Evolutionary conservation across 2,888 invertebrate species (phyloP), one percentile per base, ranked within the genome.

Genomic region (Andrena minutula): DNA sequence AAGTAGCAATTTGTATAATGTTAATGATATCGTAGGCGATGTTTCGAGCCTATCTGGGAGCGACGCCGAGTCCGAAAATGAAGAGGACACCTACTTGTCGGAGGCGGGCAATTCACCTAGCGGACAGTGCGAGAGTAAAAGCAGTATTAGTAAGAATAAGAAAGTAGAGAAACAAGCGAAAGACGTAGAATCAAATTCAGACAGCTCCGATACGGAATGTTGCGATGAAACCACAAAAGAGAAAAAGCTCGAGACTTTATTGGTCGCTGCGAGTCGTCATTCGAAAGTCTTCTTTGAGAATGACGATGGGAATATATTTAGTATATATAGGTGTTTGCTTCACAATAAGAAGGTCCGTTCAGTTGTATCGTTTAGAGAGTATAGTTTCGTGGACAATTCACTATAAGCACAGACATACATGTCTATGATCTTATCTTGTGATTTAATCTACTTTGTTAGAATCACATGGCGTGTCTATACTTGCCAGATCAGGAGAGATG

Each of bases 211-310:
- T 56, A 90, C 90, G 8, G 93, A 93, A 35, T 83, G 73, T 10
- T 89, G 85, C 49, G 91, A 93, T 4, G 92, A 91, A 49, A 82
- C 86, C 30, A 75, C 77, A 20, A 88, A 90, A 70, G 87, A 89
- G 65, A 92, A 88, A 66, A 91, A 90, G 72, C 72, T 88, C 12
- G 88, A 93, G 47, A 86, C 87, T 28, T 82, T 92, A 49, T 70
- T 89, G 23, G 87, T 86, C 3, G 89, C 89, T 32, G 94, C 95
- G 16, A 95, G 95, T 30, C 94, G 96, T n/a, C 96, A 96, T 90
- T 96, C 97, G 26, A 97, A 97, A 93, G 95, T 97, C 0, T 97
- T 97, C 92, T 96, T 97, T 89, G 96, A 96, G 86, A 97, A 97
- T 90, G 93, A 94, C 0, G 94, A 94, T 2, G 97, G 96, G 0